phyloP scores from a whole-genome alignment of 2,113 vertebrate genomes.

The Mastomys natalensis region DNA sequence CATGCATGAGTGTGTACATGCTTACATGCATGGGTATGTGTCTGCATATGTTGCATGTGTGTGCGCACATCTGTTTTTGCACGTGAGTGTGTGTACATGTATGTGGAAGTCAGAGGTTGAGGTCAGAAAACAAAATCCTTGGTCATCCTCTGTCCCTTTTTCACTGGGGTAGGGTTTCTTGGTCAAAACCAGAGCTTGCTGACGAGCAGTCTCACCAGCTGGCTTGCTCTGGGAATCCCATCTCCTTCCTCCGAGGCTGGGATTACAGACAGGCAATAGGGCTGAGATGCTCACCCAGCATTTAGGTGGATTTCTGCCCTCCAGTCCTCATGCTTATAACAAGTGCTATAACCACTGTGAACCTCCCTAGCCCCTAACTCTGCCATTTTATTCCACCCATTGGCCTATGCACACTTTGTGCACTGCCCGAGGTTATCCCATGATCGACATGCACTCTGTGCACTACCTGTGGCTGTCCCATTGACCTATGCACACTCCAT shows the following conservation, averaged over 20 bases:
- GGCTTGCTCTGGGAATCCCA: neutral
- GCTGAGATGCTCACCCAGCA: neutral
- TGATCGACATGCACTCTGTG: too few species aligned
- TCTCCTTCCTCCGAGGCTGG: neutral
- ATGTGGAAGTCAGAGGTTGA: neutral
- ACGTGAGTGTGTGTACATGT: neutral
- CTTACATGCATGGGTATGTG: too few species aligned
- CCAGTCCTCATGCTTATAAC: neutral
- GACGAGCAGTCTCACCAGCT: neutral
- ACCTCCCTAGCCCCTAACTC: neutral
- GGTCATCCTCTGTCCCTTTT: neutral
- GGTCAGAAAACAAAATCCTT: neutral
- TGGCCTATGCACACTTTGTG: neutral
- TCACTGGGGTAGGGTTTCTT: neutral
- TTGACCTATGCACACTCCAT: too few species aligned
- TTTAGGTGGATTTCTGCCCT: neutral
- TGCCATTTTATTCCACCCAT: fast-evolving
- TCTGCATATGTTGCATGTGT: too few species aligned
- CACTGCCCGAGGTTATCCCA: fast-evolving
- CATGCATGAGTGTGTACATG: too few species aligned
- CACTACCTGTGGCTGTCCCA: fast-evolving
- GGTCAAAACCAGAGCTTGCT: neutral
- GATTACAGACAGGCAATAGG: neutral
- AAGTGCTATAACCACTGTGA: neutral
- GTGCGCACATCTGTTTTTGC: neutral